Percentiles rank a stretch among this genome's conserved stretches.
phyloP scores from a whole-genome alignment of 2,797 vertebrate species.

The Octomys mimax region DNA sequence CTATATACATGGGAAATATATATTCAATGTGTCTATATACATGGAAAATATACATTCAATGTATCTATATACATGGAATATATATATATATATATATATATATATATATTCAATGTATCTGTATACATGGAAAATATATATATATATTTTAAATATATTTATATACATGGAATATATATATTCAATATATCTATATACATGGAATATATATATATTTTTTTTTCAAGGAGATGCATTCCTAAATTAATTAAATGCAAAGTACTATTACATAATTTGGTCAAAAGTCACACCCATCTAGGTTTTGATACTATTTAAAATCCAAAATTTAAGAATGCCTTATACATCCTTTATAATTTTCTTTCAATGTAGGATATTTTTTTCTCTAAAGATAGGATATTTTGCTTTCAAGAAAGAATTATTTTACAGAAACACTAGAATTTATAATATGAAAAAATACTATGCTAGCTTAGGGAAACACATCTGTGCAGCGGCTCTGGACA shows the following conservation, averaged over 20 bases:
- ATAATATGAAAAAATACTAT: background rate
- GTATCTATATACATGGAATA: too few relatives aligned
- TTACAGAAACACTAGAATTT: slow-evolving; percentile 54
- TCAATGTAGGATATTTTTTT: slow-evolving; percentile 56
- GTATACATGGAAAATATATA: too few relatives aligned
- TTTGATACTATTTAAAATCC: slow-evolving; percentile 10
- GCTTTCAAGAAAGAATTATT: background rate
- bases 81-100: too few relatives aligned
- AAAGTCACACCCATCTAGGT: background rate
- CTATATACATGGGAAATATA: too few relatives aligned
- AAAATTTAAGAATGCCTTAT: background rate
- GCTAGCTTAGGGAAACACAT: slow-evolving; percentile 62
- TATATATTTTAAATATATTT: too few relatives aligned
- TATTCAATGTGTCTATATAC: too few relatives aligned
- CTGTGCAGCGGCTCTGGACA: slow-evolving; percentile 36
- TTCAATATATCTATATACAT: too few relatives aligned
- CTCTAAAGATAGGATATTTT: slow-evolving; percentile 47
- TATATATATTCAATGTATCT: too few relatives aligned
- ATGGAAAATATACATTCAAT: too few relatives aligned
- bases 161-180: too few relatives aligned
- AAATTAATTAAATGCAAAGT: slow-evolving; percentile 40
- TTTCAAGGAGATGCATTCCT: background rate
- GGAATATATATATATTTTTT: too few relatives aligned
- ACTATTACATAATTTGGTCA: background rate
- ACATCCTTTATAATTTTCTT: slow-evolving; percentile 4